Conservation (phyloP, 2,797 vertebrate genomes). For the Ctenosaura bakeri region DNA sequence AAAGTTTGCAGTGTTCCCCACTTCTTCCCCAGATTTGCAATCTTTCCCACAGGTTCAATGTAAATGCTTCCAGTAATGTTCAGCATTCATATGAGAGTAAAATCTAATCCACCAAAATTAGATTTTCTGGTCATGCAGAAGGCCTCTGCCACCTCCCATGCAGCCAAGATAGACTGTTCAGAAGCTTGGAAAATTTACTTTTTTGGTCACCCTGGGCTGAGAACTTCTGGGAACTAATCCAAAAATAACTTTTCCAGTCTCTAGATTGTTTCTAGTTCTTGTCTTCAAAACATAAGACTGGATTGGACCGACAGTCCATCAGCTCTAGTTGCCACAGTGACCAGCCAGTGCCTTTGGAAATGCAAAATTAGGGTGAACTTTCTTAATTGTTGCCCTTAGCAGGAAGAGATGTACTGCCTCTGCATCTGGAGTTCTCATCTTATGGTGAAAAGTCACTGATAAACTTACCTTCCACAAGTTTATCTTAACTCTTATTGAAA, state of each 20-base stretch:
- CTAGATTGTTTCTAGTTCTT: background rate
- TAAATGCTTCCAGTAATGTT: background rate
- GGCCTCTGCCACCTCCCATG: background rate
- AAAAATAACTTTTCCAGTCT: too few relatives aligned
- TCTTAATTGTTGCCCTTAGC: background rate
- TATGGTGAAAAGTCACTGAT: background rate
- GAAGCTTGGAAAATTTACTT: too few relatives aligned
- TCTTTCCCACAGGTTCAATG: background rate
- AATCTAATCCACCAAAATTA: background rate
- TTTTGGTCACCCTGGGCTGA: too few relatives aligned
- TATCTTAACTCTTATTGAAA: background rate
- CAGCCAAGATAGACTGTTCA: background rate
- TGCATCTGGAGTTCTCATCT: background rate
- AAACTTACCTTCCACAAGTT: background rate
- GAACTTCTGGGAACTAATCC: too few relatives aligned
- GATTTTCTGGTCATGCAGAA: background rate
- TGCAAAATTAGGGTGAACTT: background rate
- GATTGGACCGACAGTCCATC: background rate
- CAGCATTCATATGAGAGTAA: background rate
- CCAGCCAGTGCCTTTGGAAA: background rate
- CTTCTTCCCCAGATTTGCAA: background rate
- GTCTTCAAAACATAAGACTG: background rate
- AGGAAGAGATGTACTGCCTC: background rate
- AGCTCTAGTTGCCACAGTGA: background rate
- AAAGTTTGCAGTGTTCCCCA: background rate